Percentiles rank a stretch among this genome's conserved stretches.
Evolutionary conservation across 2,888 invertebrate species (phyloP).

Genomic region (Andrena minutula): DNA sequence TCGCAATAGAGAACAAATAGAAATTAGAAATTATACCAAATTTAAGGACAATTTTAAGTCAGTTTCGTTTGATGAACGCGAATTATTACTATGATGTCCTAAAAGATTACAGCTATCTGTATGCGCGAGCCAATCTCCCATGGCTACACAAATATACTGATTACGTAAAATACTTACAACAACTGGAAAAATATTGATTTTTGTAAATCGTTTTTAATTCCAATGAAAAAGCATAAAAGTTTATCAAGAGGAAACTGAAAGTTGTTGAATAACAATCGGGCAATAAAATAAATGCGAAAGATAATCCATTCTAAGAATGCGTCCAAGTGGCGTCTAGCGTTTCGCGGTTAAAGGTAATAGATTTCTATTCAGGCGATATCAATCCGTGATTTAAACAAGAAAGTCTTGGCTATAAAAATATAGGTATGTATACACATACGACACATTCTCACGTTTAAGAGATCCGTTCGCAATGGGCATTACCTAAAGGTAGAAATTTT

Average conservation of each 20-base stretch:
- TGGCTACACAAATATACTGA: constrained; percentile 25
- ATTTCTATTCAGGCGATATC: constrained; percentile 27
- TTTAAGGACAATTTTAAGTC: constrained; percentile 26
- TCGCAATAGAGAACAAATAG: neutral
- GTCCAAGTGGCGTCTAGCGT: neutral
- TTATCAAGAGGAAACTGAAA: constrained; percentile 3
- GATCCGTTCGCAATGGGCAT: constrained; percentile 57
- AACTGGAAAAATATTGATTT: constrained; percentile 10
- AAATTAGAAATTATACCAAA: constrained; percentile 10
- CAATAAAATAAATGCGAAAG: constrained; percentile 24
- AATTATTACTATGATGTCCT: neutral
- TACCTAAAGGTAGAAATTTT: constrained; percentile 39
- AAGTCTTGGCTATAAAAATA: constrained; percentile 63
- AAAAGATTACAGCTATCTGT: constrained; percentile 10
- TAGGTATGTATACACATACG: constrained; percentile 59
- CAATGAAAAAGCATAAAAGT: neutral
- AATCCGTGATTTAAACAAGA: constrained; percentile 31
- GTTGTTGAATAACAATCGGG: neutral
- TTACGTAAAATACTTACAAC: constrained; percentile 16
- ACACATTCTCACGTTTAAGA: constrained; percentile 58
- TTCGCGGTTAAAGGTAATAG: neutral
- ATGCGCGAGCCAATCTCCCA: constrained; percentile 1
- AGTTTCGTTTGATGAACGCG: constrained; percentile 20
- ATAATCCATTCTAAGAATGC: neutral
- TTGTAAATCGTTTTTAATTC: constrained; percentile 2